Evolutionary conservation across 2,888 invertebrate species (phyloP), one percentile per base, ranked within the genome.

Genomic region (Drosophila robusta): DNA sequence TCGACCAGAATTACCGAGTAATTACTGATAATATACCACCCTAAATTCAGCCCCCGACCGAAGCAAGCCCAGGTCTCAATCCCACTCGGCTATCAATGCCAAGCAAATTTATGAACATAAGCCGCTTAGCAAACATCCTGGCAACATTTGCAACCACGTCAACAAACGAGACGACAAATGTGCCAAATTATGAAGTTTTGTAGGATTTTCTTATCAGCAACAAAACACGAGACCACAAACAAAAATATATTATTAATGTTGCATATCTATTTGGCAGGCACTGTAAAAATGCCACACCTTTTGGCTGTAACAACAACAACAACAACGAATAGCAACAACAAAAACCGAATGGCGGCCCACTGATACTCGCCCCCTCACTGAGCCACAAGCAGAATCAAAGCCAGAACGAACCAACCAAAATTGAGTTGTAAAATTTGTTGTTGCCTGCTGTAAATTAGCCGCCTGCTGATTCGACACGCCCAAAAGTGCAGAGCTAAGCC

Each of bases 81-180:
- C 42, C 32, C 16, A 16, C 38, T 14, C 6, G 8, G 38, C 39
- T 39, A 26, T 41, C 42, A 69, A 60, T 57, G 49, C 29, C 39
- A 52, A 41, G 60, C 52, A 81, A 86, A 86, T 90, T 89, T 90
- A 90, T 90, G 87, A 80, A 76, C 81, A 68, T 90, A 88, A 88
- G 84, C 90, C 61, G 90, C 85, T 90, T 90, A 80, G 62, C 66
- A 54, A 81, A 70, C 34, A 67, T 64, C 54, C 47, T 61, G 47
- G 49, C 36, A 57, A 67, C 60, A 36, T 44, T 45, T 50, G 45
- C 54, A 52, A 50, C 50, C 34, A 46, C 46, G 62, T 38, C 57
- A 61, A 69, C 49, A 65, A 42, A 49, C 41, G 44, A 11, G 29
- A 11, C 64, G 62, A 70, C 45, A 61, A 76, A 55, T 70, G 68